Conservation (phyloP, 2,888 invertebrate species). For the Rotaria macrura region DNA sequence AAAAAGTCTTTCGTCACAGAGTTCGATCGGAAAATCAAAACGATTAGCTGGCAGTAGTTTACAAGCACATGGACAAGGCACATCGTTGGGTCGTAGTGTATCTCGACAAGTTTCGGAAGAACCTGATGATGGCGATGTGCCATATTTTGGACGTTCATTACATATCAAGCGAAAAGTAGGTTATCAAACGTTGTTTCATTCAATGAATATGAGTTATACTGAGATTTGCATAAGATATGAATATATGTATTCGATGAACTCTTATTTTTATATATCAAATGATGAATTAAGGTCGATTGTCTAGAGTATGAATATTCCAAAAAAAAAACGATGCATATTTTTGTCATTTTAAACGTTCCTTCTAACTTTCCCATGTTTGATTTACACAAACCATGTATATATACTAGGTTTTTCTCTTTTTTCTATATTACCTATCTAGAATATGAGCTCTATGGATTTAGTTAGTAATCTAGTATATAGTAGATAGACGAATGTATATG, state of each 20-base stretch:
- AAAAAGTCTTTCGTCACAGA: conserved; percentile 4
- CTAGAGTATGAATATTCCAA: no score
- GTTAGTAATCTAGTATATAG: neutral
- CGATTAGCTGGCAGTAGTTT: neutral
- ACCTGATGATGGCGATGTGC: neutral
- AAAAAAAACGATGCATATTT: neutral
- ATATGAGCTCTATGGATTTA: neutral
- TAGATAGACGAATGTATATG: neutral
- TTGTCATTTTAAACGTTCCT: neutral
- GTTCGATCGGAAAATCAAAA: conserved; percentile 11
- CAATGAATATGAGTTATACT: no score
- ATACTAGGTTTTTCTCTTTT: neutral
- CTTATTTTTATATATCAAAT: no score
- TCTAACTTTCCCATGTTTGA: neutral
- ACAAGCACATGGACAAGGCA: neutral
- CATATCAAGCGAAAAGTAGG: conserved; percentile 5
- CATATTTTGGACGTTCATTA: neutral
- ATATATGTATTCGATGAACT: no score
- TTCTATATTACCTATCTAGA: neutral
- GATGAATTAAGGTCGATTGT: no score
- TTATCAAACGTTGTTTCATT: no score
- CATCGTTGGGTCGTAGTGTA: neutral
- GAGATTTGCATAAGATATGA: no score
- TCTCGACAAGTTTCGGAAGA: conserved; percentile 13
- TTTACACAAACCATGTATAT: neutral